Evolutionary conservation across 2,797 vertebrate genomes (phyloP).

Genomic region (Paguma larvata): DNA sequence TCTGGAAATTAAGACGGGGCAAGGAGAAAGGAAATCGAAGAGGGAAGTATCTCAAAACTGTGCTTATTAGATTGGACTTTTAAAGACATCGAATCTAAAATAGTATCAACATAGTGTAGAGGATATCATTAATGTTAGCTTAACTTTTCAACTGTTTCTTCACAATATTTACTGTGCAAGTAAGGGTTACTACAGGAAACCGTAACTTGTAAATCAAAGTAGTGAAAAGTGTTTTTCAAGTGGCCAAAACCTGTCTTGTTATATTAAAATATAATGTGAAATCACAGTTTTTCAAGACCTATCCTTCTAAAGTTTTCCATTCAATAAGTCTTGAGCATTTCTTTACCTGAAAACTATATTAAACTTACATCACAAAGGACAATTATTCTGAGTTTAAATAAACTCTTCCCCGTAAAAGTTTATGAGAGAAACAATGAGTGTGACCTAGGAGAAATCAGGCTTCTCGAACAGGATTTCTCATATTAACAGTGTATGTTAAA

Average conservation of each 20-base stretch:
- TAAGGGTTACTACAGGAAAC: conserved; percentile 36
- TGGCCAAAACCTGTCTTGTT: conserved; percentile 58
- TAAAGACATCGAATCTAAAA: conserved; percentile 63
- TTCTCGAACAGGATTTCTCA: conserved; percentile 48
- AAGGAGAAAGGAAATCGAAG: conserved; percentile 39
- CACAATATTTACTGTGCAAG: conserved; percentile 53
- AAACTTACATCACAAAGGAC: conserved; percentile 58
- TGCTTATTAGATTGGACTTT: conserved; percentile 57
- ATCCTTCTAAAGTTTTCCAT: conserved; percentile 57
- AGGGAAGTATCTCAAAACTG: conserved; percentile 58
- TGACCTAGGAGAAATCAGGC: conserved; percentile 54
- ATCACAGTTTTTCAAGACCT: conserved; percentile 50
- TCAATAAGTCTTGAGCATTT: conserved; percentile 39
- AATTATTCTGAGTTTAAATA: conserved; percentile 66
- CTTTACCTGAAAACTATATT: conserved; percentile 36
- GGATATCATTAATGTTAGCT: conserved; percentile 48
- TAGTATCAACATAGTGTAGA: conserved; percentile 41
- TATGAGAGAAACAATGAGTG: conserved; percentile 58
- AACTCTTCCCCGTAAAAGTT: conserved; percentile 24
- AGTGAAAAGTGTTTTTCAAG: conserved; percentile 41
- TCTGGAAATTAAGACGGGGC: conserved; percentile 42
- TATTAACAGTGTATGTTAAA: not conserved
- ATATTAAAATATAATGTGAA: conserved; percentile 65
- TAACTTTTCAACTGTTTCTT: conserved; percentile 46
- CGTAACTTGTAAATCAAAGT: conserved; percentile 26